phyloP scores from a whole-genome alignment of 2,113 vertebrate species.

The Marmota flaviventris region DNA sequence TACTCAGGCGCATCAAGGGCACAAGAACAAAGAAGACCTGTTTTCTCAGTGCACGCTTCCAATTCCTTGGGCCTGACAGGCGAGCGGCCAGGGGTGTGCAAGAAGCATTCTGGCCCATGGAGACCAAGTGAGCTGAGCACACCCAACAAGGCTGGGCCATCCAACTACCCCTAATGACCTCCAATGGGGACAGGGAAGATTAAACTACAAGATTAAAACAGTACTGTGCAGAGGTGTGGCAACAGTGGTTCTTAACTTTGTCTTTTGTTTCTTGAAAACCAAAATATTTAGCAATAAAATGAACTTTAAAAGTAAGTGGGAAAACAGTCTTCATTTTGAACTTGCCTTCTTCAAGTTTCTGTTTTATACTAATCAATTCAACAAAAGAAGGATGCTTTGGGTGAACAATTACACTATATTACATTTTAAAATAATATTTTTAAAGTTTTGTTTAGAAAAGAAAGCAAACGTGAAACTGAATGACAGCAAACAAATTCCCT shows the following conservation, averaged over 20 bases:
- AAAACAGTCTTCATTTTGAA: background rate
- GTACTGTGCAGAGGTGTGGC: accelerated
- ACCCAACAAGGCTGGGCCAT: too few relatives aligned
- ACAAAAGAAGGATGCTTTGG: background rate
- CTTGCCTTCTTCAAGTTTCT: background rate
- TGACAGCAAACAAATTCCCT: background rate
- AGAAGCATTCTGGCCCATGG: accelerated
- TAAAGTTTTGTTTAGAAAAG: background rate
- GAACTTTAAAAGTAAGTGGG: background rate
- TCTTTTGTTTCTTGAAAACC: background rate
- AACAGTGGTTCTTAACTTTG: background rate
- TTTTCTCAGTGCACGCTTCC: background rate
- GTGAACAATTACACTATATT: background rate
- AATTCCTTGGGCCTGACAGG: accelerated
- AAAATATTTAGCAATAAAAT: background rate
- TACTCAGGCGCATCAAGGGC: accelerated
- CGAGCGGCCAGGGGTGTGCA: background rate
- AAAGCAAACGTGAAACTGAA: background rate
- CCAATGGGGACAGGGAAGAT: background rate
- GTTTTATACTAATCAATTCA: background rate
- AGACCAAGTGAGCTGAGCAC: background rate
- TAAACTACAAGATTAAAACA: accelerated
- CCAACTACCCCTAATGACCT: accelerated
- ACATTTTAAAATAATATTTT: background rate
- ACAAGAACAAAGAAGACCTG: accelerated